These are phyloP conservation scores for Helobdella robusta DNA, from an alignment of 2,888 invertebrate species.

Conservation along the genomic window DNA sequence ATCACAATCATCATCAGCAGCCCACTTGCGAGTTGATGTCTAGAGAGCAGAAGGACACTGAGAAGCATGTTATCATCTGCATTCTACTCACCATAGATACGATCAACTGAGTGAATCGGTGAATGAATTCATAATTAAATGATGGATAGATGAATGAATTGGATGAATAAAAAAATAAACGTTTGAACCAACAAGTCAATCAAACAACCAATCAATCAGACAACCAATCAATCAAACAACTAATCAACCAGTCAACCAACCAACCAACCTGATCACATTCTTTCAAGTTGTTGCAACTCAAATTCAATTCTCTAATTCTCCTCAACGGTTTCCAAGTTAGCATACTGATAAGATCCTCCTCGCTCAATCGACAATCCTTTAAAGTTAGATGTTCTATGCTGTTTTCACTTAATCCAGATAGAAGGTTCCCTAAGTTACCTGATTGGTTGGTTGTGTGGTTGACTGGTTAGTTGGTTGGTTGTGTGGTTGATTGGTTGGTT, in stretches of 20 bases:
- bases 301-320: constrained; percentile 39
- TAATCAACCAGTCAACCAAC: too few species aligned
- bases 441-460: too few species aligned
- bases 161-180: too few species aligned
- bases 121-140: too few species aligned
- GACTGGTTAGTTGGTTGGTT: too few species aligned
- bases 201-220: too few species aligned
- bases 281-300: constrained; percentile 41
- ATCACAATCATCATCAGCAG: too few species aligned
- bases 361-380: constrained; percentile 40
- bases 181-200: too few species aligned
- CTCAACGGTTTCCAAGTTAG: constrained; percentile 37
- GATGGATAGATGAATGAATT: too few species aligned
- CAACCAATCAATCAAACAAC: too few species aligned
- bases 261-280: constrained; percentile 28
- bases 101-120: too few species aligned
- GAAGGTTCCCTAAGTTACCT: constrained; percentile 4
- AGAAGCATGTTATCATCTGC: constrained; percentile 37
- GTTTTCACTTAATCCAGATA: neutral
- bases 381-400: constrained; percentile 38
- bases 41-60: constrained; percentile 39
- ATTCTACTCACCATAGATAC: constrained; percentile 33
- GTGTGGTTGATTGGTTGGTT: too few species aligned
- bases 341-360: constrained; percentile 37
- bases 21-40: constrained; percentile 33